Base-by-base conservation (phyloP, 92 coral and sea anemone genomes). In the Blastomussa wellsi region DNA sequence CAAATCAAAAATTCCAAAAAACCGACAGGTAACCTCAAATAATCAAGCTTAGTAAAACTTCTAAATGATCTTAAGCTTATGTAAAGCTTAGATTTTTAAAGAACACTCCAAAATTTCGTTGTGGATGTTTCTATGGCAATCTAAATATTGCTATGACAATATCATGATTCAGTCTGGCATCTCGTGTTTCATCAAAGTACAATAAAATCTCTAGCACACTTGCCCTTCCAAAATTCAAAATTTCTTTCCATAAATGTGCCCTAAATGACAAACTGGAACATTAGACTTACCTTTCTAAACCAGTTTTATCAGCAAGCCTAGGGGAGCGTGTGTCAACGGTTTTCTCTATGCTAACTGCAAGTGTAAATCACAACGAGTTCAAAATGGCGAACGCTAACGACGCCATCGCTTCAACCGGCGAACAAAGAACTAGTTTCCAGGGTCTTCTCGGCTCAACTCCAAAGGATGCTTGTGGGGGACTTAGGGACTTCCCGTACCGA, bases 61-160 rank as follows among this genome's bases (percentile, higher is more conserved):
- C 29, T 57, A 24, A 41, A 3, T 41, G 7, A 44, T 4, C 49
- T 44, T 55, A 57, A 57, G 65, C 31, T 44, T 44, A 57, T 57
- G 65, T 57, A 4, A 1, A 57, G 29, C 7, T 8, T 1, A 57
- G 65, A 24, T 26, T 57, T 44, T 26, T 3, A 47, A 10, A 11
- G 10, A 17, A 47, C 2, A 74, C 35, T 41, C 20, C 10, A 48
- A 33, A 52, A 33, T 38, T 28, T 42, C 29, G 69, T 39, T 42
- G 35, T 72, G 38, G 41, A 57, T 74, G 94, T 91, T 91, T 91
- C 94, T 91, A 91, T 91, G 94, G 92, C 82, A 79, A 90, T 90
- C 78, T 86, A 12, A 74, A 84, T 53, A 90, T 91, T 88, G 83
- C 92, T 91, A 91, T 91, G 94, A 86, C 81, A 88, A 91, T 91